phyloP scores from a whole-genome alignment of 2,888 invertebrate species.

The Ectropis crepuscularia region DNA sequence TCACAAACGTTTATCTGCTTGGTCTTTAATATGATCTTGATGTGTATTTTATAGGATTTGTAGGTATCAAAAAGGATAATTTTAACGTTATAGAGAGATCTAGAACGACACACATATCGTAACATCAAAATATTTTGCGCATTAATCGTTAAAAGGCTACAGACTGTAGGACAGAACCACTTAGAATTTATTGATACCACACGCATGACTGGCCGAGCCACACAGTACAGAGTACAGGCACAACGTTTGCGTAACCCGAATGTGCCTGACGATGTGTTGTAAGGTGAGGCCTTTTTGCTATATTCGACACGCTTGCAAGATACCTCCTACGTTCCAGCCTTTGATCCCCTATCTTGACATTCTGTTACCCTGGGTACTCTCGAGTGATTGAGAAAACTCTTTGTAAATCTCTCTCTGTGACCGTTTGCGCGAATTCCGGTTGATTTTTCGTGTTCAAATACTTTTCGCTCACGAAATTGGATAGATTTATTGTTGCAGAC shows the following conservation, averaged over 20 bases:
- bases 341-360: conserved; percentile 13
- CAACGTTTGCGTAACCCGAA: conserved; percentile 23
- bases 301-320: conserved; percentile 7
- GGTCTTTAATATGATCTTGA: too few species aligned
- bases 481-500: background rate
- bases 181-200: background rate
- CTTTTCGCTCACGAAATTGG: background rate
- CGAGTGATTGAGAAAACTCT: conserved; percentile 5
- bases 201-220: background rate
- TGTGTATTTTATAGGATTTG: too few species aligned
- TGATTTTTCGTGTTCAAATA: background rate
- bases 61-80: too few species aligned
- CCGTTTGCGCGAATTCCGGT: background rate
- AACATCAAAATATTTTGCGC: too few species aligned
- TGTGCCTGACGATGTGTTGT: conserved; percentile 24
- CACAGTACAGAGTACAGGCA: conserved; percentile 9
- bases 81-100: too few species aligned
- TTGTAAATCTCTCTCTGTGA: background rate
- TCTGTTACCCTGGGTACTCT: conserved; percentile 3
- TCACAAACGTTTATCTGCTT: too few species aligned
- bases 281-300: conserved; percentile 21
- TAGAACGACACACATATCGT: too few species aligned
- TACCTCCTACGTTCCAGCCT: background rate
- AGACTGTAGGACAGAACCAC: background rate
- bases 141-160: too few species aligned